Evolutionary conservation across 2,888 invertebrate species (phyloP), one percentile per base, ranked within the genome.

Genomic region (Leptothorax acervorum): DNA sequence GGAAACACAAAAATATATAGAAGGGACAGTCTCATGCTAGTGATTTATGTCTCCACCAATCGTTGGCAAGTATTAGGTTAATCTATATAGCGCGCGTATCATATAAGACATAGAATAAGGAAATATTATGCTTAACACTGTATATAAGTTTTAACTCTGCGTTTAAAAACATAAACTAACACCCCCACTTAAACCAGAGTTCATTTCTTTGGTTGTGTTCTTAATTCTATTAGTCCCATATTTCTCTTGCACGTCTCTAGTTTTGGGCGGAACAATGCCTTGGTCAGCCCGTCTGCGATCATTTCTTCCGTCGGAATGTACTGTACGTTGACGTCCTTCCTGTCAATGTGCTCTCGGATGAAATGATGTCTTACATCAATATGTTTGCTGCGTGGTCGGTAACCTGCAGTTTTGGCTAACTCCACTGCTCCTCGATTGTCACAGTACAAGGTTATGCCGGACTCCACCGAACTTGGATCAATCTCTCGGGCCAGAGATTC

Each of bases 371-470:
- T 55, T 0, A 55, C 55, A n/a, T 55, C 55, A 9, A 55, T 55
- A 6, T 55, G n/a, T 23, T 55, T 55, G n/a, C n/a, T 55, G 2
- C 55, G 2, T 18, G 55, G n/a, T 23, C 55, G 55, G n/a, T 55
- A 55, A 0, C 55, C 55, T 55, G 55, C 55, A 9, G 8, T n/a
- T 15, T 65, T 65, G 1, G 42, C 42, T 11, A 65, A 8, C 9
- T 65, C 65, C 18, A 65, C n/a, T 12, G 65, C 42, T 23, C 65
- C 35, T 31, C 8, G 31, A n/a, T 65, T 65, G 65, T 35, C 65
- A 23, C 65, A 65, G 4, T 15, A n/a, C 0, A 65, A 3, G 1
- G 11, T 65, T 35, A 65, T 23, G 3, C 42, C 65, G 2, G 65
- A 18, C 3, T 9, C 31, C 8, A 35, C 35, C 18, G 65, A 31